Base-by-base conservation (phyloP, 2,888 invertebrate species). In the Hartigia nigra region DNA sequence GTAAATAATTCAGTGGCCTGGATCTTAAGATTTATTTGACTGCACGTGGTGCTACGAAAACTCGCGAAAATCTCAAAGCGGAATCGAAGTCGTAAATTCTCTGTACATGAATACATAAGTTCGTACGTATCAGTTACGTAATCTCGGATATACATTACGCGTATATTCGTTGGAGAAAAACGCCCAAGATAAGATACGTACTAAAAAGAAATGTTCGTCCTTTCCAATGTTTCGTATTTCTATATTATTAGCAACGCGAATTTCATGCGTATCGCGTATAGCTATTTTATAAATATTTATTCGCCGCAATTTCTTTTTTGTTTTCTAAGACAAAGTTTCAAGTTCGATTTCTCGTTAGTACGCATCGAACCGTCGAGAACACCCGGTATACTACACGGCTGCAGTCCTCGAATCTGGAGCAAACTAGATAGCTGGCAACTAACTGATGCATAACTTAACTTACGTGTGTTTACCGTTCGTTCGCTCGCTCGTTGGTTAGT, bases 1-100 rank as follows among this genome's bases (percentile, higher is more conserved):
- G 72, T 78, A 78, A 78, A 78, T 78, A 78, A 86, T 85, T 85
- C 86, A 86, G 82, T 85, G 82, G 85, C 82, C 83, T 69, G 82
- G 82, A 86, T 86, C 86, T 85, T 82, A 83, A 81, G 82, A 70
- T 80, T 77, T 77, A 70, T 77, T 78, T 12, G 14, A 32, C 31
- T 14, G 31, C 12, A 32, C 31, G 31, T 12, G 31, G 72, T 72
- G 72, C 31, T 14, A 72, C 4, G 31, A 32, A 72, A 72, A 32
- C 31, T 32, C 39, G 39, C 14, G 39, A 55, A 55, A 55, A 55
- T 55, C 23, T 55, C 39, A 9, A 23, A 55, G 39, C 39, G 9
- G 39, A 55, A 55, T 23, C 23, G 9, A 55, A 55, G 23, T 55
- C 39, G 23, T 23, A 55, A 9, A 55, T 23, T 55, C 5, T 23